These are phyloP conservation scores for Neodiprion lecontei DNA, from an alignment of 1,140 invertebrate species.

Conservation along the genomic window DNA sequence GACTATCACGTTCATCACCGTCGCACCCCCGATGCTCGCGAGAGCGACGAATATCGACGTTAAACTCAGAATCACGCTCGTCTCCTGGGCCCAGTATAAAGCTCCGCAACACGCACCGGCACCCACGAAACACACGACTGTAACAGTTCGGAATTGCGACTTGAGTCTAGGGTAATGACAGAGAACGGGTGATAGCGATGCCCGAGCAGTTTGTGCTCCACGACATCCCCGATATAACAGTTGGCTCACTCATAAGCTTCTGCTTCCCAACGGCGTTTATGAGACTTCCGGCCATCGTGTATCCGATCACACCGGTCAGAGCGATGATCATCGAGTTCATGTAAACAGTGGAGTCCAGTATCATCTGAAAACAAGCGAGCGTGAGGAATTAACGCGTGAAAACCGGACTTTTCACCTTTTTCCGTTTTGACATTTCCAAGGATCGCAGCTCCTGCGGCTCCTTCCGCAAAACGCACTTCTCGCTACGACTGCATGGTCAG, in stretches of 20 bases:
- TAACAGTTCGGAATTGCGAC: conserved; percentile 71
- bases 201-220: neutral
- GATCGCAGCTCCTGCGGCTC: too few species aligned
- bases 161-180: neutral
- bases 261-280: conserved; percentile 55
- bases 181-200: neutral
- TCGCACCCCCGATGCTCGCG: conserved; percentile 50
- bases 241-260: conserved; percentile 46
- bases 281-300: conserved; percentile 51
- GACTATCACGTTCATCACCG: conserved; percentile 50
- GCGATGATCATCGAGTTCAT: conserved; percentile 59
- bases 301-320: conserved; percentile 52
- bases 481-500: too few species aligned
- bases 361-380: conserved; percentile 32
- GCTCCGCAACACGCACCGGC: conserved; percentile 46
- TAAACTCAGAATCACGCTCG: conserved; percentile 46
- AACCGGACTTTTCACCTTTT: too few species aligned
- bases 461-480: neutral
- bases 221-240: neutral
- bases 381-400: neutral
- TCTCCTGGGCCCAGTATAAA: conserved; percentile 47
- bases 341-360: conserved; percentile 49
- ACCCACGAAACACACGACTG: conserved; percentile 47
- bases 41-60: conserved; percentile 52
- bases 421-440: too few species aligned